phyloP scores from a whole-genome alignment of 35 echinoderm and acorn worm species.

The Lytechinus pictus region DNA sequence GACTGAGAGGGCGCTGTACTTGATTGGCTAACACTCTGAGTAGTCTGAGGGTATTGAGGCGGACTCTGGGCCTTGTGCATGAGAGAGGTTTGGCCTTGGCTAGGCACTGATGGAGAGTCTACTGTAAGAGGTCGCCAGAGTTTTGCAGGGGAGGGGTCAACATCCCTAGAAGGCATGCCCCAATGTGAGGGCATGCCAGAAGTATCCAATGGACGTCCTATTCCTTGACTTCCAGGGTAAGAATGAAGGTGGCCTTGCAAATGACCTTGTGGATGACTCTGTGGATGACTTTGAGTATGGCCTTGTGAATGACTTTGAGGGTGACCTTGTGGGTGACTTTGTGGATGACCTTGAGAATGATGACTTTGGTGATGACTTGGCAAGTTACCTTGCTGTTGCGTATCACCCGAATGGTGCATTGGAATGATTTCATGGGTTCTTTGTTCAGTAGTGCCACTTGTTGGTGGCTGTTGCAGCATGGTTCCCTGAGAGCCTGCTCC shows the following conservation, averaged over 20 bases:
- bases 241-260: background rate
- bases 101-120: conserved; percentile 26
- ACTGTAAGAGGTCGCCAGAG: conserved; percentile 44
- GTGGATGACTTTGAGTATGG: background rate
- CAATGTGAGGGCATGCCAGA: background rate
- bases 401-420: background rate
- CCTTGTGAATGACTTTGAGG: background rate
- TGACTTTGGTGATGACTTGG: background rate
- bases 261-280: background rate
- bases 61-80: conserved; percentile 21
- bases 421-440: conserved; percentile 43
- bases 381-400: background rate
- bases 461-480: conserved; percentile 1
- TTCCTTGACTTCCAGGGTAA: background rate
- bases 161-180: background rate
- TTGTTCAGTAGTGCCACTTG: background rate
- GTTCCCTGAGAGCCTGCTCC: conserved; percentile 26
- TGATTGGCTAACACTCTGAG: background rate
- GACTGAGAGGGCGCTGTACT: conserved; percentile 20
- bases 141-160: background rate
- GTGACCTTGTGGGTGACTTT: background rate
- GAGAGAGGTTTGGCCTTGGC: background rate
- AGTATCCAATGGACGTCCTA: background rate
- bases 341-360: background rate
- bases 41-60: conserved; percentile 8